Evolutionary conservation across 2,113 vertebrate species (phyloP).

Genomic region (Pteruthius melanotis): DNA sequence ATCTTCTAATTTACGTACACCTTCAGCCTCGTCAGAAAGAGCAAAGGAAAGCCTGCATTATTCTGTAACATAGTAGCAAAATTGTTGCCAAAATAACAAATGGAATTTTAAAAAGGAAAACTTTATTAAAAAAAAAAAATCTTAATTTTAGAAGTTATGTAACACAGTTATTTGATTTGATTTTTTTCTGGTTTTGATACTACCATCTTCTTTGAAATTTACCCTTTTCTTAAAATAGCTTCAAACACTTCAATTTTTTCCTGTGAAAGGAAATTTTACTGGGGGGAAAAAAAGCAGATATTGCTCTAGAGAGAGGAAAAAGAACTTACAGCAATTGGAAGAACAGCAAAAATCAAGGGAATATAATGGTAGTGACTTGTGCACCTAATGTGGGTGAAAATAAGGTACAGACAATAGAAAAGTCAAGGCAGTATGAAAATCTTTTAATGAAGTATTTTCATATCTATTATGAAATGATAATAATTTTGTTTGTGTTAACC

Average conservation of each 20-base stretch:
- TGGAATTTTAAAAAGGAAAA: not conserved
- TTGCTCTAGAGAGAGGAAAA: not conserved
- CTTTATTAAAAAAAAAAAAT: not conserved
- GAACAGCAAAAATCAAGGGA: not conserved
- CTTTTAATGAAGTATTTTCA: not conserved
- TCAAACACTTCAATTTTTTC: not conserved
- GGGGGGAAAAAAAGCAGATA: fast-evolving
- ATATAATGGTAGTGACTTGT: not conserved
- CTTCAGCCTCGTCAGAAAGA: not conserved
- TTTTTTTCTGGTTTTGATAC: not conserved
- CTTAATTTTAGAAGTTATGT: not conserved
- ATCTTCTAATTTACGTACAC: not conserved
- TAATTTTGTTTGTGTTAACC: not conserved
- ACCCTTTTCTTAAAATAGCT: not conserved
- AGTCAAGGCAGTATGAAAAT: not conserved
- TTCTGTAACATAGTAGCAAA: not conserved
- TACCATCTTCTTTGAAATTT: not conserved
- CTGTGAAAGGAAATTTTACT: not conserved
- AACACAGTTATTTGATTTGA: not conserved
- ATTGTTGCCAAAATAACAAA: not conserved
- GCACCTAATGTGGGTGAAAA: not conserved
- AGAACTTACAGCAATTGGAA: not conserved
- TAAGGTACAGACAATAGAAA: not conserved
- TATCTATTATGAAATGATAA: not conserved
- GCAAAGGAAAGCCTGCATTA: not conserved